Conservation (phyloP, 2,888 invertebrate species). For the Entomobrya proxima region DNA sequence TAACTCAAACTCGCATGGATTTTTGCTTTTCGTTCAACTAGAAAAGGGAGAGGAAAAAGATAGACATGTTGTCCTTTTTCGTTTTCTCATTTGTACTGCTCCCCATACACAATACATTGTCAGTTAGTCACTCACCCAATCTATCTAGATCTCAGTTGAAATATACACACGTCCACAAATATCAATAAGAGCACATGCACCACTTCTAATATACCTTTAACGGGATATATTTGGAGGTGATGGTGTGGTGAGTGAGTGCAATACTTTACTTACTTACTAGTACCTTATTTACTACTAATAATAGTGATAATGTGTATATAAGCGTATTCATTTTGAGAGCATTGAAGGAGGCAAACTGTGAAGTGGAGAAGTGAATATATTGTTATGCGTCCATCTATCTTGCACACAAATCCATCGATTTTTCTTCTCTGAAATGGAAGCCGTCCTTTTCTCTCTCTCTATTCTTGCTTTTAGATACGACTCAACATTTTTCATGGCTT, state of each 20-base stretch:
- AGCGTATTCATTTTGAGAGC: conserved; percentile 43
- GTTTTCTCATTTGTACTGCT: neutral
- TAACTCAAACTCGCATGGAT: conserved; percentile 45
- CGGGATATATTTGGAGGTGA: conserved; percentile 21
- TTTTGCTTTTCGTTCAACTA: conserved; percentile 10
- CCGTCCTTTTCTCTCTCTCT: conserved; percentile 33
- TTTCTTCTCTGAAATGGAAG: conserved; percentile 45
- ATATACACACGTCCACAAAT: conserved; percentile 29
- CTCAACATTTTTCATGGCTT: conserved; percentile 59
- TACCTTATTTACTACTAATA: conserved; percentile 61
- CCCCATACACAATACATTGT: conserved; percentile 59
- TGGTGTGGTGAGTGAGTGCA: neutral
- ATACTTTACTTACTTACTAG: conserved; percentile 43
- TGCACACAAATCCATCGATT: conserved; percentile 57
- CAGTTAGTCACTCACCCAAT: conserved; percentile 62
- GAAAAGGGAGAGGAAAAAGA: conserved; percentile 34
- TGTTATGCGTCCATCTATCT: conserved; percentile 11
- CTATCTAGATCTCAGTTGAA: conserved; percentile 30
- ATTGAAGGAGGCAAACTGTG: conserved; percentile 40
- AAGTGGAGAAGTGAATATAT: conserved; percentile 44
- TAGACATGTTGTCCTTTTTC: conserved; percentile 58
- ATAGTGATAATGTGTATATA: conserved; percentile 52
- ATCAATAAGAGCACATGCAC: conserved; percentile 29
- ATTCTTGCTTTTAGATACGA: neutral
- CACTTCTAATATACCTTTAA: neutral